Conservation (phyloP, 2,888 invertebrate genomes). For the Drosophila vallismaia region DNA sequence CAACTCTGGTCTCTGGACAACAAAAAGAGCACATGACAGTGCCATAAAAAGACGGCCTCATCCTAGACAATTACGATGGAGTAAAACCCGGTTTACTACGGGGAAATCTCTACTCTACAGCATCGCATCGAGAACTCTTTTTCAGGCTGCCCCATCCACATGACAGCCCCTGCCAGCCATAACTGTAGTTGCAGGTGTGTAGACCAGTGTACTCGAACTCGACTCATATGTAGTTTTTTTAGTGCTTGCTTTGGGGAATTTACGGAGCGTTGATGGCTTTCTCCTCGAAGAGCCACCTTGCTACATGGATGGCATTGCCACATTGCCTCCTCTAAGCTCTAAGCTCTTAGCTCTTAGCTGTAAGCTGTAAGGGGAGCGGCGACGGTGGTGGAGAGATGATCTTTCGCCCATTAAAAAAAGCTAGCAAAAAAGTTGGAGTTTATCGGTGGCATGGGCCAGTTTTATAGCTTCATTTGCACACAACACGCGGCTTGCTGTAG, state of each 20-base stretch:
- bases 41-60: conserved; percentile 33
- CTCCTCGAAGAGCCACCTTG: conserved; percentile 55
- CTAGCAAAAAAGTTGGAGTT: conserved; percentile 53
- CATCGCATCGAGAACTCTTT: conserved; percentile 18
- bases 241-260: conserved; percentile 62
- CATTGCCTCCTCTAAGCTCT: conserved; percentile 4
- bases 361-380: too few species aligned
- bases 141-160: too few species aligned
- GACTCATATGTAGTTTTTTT: conserved; percentile 56
- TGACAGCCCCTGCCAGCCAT: conserved; percentile 22
- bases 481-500: conserved; percentile 14
- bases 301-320: conserved; percentile 16
- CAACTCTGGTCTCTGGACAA: not conserved
- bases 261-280: conserved; percentile 74
- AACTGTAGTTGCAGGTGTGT: conserved; percentile 35
- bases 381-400: conserved; percentile 22
- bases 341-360: too few species aligned
- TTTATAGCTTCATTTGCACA: conserved; percentile 74
- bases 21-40: conserved; percentile 38
- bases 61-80: conserved; percentile 44
- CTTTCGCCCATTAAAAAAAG: conserved; percentile 56
- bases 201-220: conserved; percentile 15
- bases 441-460: conserved; percentile 68
- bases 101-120: conserved; percentile 61
- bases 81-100: conserved; percentile 54